Conservation (phyloP, 2,888 invertebrate genomes). For the Labia minor region DNA sequence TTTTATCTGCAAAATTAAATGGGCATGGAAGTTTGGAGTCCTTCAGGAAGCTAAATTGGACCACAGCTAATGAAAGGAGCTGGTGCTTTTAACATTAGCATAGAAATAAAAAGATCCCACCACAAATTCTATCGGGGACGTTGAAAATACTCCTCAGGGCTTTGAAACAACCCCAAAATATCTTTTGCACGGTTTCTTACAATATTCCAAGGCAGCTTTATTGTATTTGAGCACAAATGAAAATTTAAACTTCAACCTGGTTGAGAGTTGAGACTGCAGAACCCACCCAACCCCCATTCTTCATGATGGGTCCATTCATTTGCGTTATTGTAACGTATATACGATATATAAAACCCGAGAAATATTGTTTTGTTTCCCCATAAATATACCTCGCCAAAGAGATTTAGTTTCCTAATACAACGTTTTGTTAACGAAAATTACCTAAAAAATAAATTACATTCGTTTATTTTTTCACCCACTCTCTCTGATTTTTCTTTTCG, state of each 20-base stretch:
- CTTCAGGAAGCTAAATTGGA: constrained; percentile 2
- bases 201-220: too few relatives aligned
- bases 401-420: not conserved
- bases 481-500: not conserved
- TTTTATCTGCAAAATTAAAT: not conserved
- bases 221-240: too few relatives aligned
- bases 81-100: constrained; percentile 1
- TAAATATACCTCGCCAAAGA: not conserved
- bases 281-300: too few relatives aligned
- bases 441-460: not conserved
- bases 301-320: not conserved
- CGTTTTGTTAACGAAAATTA: not conserved
- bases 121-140: not conserved
- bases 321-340: not conserved
- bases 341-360: not conserved
- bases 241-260: too few relatives aligned
- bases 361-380: not conserved
- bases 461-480: not conserved
- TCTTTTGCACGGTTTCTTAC: not conserved
- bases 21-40: not conserved
- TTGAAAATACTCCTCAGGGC: not conserved
- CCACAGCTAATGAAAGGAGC: constrained; percentile 8
- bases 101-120: not conserved
- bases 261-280: too few relatives aligned
- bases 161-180: not conserved